phyloP scores from a whole-genome alignment of 2,113 vertebrate genomes.

The Tricholaema leucomelas region DNA sequence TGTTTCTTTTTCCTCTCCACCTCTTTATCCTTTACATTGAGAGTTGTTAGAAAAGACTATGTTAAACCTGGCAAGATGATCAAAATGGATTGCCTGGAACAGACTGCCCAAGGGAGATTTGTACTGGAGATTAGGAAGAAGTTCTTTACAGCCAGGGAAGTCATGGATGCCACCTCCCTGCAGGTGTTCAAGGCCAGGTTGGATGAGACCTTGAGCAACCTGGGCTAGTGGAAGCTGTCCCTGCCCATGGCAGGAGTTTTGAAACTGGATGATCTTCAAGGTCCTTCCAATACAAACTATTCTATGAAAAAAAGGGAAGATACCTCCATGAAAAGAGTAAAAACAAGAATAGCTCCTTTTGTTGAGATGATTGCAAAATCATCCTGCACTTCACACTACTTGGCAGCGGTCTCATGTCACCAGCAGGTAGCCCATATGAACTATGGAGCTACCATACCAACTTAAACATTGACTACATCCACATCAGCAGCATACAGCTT shows the following conservation, averaged over 20 bases:
- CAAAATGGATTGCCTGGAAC: background rate
- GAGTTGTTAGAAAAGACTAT: background rate
- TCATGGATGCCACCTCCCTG: no score
- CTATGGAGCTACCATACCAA: background rate
- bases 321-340: background rate
- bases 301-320: background rate
- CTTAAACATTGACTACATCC: background rate
- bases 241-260: no score
- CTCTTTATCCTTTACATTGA: background rate
- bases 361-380: background rate
- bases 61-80: background rate
- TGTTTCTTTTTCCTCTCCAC: background rate
- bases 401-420: background rate
- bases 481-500: background rate
- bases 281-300: no score
- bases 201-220: no score
- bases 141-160: no score
- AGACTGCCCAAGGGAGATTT: no score
- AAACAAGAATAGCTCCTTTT: background rate
- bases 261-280: no score
- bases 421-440: background rate
- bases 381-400: fast-evolving
- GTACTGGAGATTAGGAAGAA: no score
- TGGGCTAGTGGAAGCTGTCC: no score
- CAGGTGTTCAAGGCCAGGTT: no score